Conservation (phyloP, 2,797 vertebrate species). For the Falco berigora region DNA sequence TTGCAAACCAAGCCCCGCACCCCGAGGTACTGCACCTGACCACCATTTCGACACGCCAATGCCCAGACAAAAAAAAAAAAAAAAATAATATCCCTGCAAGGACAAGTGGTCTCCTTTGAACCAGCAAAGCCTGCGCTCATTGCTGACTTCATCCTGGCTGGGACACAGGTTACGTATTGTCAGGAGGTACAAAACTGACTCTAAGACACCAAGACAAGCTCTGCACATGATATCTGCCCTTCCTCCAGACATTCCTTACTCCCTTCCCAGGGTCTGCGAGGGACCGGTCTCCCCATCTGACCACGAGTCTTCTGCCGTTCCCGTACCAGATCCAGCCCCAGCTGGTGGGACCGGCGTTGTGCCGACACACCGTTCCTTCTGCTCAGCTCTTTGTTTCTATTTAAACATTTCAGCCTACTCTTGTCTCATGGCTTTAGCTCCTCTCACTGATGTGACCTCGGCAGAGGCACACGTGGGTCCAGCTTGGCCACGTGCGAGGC, state of each 20-base stretch:
- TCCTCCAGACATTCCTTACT: background rate
- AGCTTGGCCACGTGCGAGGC: fast-evolving
- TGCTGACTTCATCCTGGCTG: background rate
- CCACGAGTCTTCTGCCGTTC: background rate
- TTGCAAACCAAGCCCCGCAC: background rate
- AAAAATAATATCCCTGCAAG: background rate
- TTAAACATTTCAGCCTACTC: background rate
- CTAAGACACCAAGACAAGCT: background rate
- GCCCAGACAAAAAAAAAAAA: slow-evolving; percentile 68
- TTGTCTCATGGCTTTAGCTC: background rate
- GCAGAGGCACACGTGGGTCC: background rate
- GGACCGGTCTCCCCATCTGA: background rate
- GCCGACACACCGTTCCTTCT: fast-evolving
- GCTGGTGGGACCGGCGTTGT: background rate
- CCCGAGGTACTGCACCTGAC: slow-evolving; percentile 80
- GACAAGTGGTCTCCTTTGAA: background rate
- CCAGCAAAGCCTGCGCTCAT: background rate
- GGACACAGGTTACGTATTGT: background rate
- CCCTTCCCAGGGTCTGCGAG: background rate
- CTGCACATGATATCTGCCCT: background rate
- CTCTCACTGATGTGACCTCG: background rate
- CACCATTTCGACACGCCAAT: slow-evolving; percentile 98
- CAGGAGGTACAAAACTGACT: background rate
- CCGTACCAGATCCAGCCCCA: background rate
- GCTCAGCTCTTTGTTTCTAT: background rate